Base-by-base conservation (phyloP, 2,113 vertebrate genomes). In the Apteryx mantelli region DNA sequence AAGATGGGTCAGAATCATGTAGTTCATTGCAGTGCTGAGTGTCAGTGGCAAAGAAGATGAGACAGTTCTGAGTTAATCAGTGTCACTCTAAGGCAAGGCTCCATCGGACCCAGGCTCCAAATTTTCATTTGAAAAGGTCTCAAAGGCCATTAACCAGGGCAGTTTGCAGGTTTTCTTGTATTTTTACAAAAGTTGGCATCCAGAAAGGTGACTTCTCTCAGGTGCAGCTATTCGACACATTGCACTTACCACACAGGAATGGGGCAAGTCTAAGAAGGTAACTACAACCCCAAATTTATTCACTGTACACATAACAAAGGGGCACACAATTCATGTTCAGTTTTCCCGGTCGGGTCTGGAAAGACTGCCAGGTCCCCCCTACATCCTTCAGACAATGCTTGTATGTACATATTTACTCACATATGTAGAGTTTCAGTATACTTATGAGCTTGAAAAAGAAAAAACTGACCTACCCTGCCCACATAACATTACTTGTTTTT, bases 401-500 rank as follows among this genome's bases (percentile, higher is more conserved):
- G 1, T 5, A 40, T 7, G 2, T 8, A 2, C 34, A 19, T 7
- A 88, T 9, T 28, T 65, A 44, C 21, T 22, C 55, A 32, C 12
- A 17, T 34, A 58, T 34, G 30, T 58, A 58, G 30, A 58, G 3
- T 56, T 91, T 60, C n/a, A 79, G 15, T 56, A 10, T 10, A 46
- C 1, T 0, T 28, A 13, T 1, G 8, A 68, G 3, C 1, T 89
- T n/a, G 20, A 2, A 11, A 68, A 20, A 68, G 55, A 44, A 25
- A 68, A 89, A 4, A 2, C 36, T 70, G 9, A 71, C 36, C 24
- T n/a, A 11, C 32, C 11, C 56, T 52, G 8, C 22, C 9, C 1
- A 1, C 8, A 26, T 34, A 34, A 4, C 6, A 30, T 44, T 73
- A 4, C 4, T n/a, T 55, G 19, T 16, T 89, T 61, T 9, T 52